Base-by-base conservation (phyloP, 2,113 vertebrate genomes). In the Lynx canadensis region DNA sequence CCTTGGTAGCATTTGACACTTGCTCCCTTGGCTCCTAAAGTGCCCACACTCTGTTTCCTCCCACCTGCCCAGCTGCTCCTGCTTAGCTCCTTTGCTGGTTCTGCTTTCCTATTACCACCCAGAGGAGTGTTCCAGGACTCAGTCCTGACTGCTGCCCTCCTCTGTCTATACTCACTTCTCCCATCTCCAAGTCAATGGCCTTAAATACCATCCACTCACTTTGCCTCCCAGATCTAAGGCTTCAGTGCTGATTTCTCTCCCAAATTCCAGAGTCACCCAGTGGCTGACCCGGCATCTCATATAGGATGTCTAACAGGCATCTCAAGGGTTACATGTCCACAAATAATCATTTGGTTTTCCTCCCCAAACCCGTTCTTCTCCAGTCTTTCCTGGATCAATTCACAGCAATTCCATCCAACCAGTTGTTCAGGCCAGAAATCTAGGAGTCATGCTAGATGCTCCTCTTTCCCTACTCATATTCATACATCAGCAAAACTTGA, bases 401-500 rank as follows among this genome's bases (percentile, higher is more conserved):
- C 41, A 33, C 9, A 33, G 36, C 60, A 83, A 45, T 78, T 71
- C 21, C 88, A 80, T n/a, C 27, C 29, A 68, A 84, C 33, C 66
- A 63, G 25, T 57, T 33, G 41, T 45, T 93, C 63, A 88, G 45
- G 33, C 12, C 27, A 41, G 63, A 96, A 68, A 52, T 63, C 21
- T 78, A 66, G 48, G n/a, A 45, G 81, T n/a, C 78, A 15, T 45
- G 19, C 3, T 36, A 18, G 52, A 45, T 45, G 66, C n/a, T 18
- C 48, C 29, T 36, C 33, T 45, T 89, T 94, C 33, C 45, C 57
- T 57, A n/a, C 33, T 11, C 52, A 57, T 33, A 79, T 52, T 94
- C 78, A 52, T 41, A 19, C 85, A 96, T 60, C 41, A 76, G 11
- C n/a, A 65, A 93, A 84, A 11, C 41, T 96, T 94, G 82, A 91